Conservation (phyloP, 2,888 invertebrate species). For the Tenthredo mesomela region DNA sequence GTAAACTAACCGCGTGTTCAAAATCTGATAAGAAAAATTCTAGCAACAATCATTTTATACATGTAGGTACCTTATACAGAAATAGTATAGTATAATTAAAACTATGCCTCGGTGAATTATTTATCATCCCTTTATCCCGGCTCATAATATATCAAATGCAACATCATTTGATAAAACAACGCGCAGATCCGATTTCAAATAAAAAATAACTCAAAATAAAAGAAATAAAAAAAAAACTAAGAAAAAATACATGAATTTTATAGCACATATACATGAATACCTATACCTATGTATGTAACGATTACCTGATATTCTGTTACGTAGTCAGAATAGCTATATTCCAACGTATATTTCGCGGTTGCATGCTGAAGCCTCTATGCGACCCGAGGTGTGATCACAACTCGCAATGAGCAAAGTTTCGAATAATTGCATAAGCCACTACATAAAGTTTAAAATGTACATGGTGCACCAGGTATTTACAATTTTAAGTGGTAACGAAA, state of each 20-base stretch:
- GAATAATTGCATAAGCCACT: conserved; percentile 40
- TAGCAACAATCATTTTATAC: not conserved
- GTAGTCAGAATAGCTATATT: not conserved
- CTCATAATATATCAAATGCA: not conserved
- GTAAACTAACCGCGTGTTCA: not conserved
- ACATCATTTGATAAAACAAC: not conserved
- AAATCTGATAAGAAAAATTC: conserved; percentile 4
- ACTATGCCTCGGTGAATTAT: not conserved
- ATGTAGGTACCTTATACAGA: not conserved
- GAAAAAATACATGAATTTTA: not conserved
- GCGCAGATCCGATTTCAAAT: not conserved
- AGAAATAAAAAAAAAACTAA: not conserved
- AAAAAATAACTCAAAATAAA: not conserved
- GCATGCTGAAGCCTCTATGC: conserved; percentile 13
- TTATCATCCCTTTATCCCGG: not conserved
- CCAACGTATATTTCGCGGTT: not conserved
- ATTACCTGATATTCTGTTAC: not conserved
- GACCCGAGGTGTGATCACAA: conserved; percentile 39
- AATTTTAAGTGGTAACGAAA: not conserved
- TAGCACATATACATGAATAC: not conserved
- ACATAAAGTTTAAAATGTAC: conserved; percentile 29
- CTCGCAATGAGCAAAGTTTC: conserved; percentile 46
- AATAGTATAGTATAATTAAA: not conserved
- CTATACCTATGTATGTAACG: not conserved
- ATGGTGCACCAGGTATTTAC: not conserved